phyloP scores from a whole-genome alignment of 2,888 invertebrate genomes.

The Lasioglossum morio region DNA sequence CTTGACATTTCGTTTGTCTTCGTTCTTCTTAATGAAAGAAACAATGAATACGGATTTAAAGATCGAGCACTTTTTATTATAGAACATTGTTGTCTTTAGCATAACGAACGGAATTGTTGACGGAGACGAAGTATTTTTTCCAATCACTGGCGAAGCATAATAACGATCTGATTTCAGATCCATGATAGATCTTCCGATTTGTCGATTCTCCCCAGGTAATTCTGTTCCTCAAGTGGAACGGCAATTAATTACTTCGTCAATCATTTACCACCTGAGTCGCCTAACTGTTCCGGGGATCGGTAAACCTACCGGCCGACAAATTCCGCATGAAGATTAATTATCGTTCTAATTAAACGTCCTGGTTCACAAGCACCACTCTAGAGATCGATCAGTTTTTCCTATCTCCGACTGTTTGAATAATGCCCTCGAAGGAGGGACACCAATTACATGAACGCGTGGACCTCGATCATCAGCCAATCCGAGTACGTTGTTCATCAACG shows the following conservation, averaged over 20 bases:
- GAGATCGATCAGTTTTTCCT: slow-evolving; percentile 20
- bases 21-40: too few relatives aligned
- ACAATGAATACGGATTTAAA: too few relatives aligned
- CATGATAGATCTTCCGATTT: neutral
- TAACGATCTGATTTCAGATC: neutral
- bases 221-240: slow-evolving; percentile 3
- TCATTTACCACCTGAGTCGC: slow-evolving; percentile 11
- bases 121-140: neutral
- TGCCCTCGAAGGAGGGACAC: neutral
- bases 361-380: neutral
- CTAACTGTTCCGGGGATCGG: slow-evolving; percentile 13
- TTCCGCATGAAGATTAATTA: slow-evolving; percentile 17
- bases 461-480: neutral
- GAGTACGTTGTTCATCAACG: slow-evolving; percentile 30
- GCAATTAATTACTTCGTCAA: slow-evolving; percentile 21
- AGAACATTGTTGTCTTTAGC: neutral
- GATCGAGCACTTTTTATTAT: too few relatives aligned
- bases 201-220: neutral
- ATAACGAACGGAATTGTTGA: neutral
- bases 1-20: too few relatives aligned
- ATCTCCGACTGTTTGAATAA: neutral
- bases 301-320: neutral
- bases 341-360: neutral
- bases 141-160: neutral
- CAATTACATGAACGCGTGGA: slow-evolving; percentile 8